Evolutionary conservation across 2,113 vertebrate genomes (phyloP).

Genomic region (Pterocles orientalis): DNA sequence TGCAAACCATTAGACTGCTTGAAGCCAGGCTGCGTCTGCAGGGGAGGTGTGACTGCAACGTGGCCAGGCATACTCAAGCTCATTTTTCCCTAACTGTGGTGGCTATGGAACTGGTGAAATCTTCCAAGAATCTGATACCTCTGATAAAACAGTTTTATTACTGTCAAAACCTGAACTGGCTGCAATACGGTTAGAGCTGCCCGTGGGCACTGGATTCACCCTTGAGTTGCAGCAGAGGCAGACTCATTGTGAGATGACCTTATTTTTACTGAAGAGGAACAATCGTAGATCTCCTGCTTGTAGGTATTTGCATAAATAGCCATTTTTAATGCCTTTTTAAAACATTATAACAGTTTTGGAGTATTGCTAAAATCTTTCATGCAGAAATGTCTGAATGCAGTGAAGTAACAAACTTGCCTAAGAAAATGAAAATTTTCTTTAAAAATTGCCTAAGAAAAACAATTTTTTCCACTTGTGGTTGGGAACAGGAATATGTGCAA

Average conservation of each 20-base stretch:
- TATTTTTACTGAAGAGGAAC: background rate
- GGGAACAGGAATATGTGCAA: background rate
- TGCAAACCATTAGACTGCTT: background rate
- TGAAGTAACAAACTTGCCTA: background rate
- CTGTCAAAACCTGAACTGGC: background rate
- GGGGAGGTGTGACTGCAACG: background rate
- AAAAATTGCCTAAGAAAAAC: background rate
- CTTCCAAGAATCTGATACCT: background rate
- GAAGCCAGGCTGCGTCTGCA: background rate
- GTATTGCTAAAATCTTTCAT: background rate
- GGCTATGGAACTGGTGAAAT: background rate
- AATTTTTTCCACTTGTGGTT: background rate
- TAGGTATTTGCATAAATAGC: background rate
- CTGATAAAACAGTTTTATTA: background rate
- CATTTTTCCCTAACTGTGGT: background rate
- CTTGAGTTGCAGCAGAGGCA: background rate
- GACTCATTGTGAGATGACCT: background rate
- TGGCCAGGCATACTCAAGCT: background rate
- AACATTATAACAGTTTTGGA: background rate
- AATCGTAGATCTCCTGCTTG: background rate
- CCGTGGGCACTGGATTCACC: background rate
- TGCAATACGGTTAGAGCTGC: background rate
- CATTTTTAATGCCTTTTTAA: background rate
- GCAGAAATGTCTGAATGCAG: background rate
- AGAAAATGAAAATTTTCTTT: background rate